Evolutionary conservation across 2,888 invertebrate genomes (phyloP).

Genomic region (Alloplasta piceator): DNA sequence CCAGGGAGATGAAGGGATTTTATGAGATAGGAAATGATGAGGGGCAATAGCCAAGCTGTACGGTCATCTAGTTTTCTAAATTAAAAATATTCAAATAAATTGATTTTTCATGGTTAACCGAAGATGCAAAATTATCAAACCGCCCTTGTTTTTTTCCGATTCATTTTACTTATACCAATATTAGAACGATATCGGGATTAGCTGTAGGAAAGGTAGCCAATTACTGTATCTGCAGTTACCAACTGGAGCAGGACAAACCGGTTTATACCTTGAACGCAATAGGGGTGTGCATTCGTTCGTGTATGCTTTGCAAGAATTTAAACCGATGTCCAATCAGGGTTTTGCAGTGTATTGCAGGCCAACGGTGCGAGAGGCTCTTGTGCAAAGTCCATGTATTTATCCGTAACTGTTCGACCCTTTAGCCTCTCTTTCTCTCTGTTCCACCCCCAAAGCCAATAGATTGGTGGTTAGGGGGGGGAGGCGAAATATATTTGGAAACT

Average conservation of each 20-base stretch:
- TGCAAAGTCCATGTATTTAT: slow-evolving; percentile 75
- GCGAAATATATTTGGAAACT: slow-evolving; percentile 57
- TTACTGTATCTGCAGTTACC: neutral
- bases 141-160: too few relatives aligned
- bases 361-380: slow-evolving; percentile 61
- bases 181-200: too few relatives aligned
- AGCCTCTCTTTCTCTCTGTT: slow-evolving; percentile 65
- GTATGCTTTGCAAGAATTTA: slow-evolving; percentile 36
- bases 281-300: slow-evolving; percentile 36
- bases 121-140: too few relatives aligned
- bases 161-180: too few relatives aligned
- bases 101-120: too few relatives aligned
- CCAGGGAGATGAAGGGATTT: too few relatives aligned
- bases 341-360: slow-evolving; percentile 65
- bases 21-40: too few relatives aligned
- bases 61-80: too few relatives aligned
- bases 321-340: slow-evolving; percentile 24
- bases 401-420: slow-evolving; percentile 67
- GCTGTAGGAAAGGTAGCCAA: neutral
- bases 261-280: slow-evolving; percentile 30
- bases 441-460: slow-evolving; percentile 31
- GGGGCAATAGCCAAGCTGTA: too few relatives aligned
- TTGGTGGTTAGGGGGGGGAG: neutral
- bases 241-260: neutral
- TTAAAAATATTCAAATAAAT: too few relatives aligned